These are phyloP conservation scores for Rhizoglyphus robini DNA, from an alignment of 1,140 invertebrate species.

Conservation along the genomic window DNA sequence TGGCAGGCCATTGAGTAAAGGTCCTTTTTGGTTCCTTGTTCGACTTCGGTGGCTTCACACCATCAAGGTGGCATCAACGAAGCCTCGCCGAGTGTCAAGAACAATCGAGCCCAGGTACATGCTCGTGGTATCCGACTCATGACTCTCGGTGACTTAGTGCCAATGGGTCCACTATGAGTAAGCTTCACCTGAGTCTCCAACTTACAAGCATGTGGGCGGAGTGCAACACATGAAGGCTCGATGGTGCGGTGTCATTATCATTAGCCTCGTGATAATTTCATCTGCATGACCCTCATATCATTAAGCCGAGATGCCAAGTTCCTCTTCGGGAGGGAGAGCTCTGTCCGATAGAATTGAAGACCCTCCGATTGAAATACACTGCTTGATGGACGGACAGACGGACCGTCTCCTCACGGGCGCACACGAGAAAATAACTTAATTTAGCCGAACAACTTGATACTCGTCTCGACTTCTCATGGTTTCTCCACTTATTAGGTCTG, in stretches of 20 bases:
- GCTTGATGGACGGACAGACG: not conserved
- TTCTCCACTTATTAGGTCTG: too few relatives aligned
- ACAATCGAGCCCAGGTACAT: too few relatives aligned
- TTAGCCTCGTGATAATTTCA: not conserved
- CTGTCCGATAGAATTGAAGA: not conserved
- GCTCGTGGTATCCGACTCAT: too few relatives aligned
- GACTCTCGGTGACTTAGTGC: too few relatives aligned
- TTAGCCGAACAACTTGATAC: not conserved
- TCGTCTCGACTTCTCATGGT: too few relatives aligned
- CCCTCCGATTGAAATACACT: not conserved
- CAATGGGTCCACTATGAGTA: too few relatives aligned
- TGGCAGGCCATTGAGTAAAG: too few relatives aligned
- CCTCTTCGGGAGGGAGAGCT: not conserved
- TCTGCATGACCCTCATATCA: not conserved
- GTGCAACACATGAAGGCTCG: not conserved
- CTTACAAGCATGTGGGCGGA: not conserved
- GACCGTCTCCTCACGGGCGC: not conserved
- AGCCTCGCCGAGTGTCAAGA: too few relatives aligned
- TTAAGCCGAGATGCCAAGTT: not conserved
- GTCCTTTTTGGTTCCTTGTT: too few relatives aligned
- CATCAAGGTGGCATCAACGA: too few relatives aligned
- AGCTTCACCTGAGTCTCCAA: too few relatives aligned
- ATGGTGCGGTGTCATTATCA: not conserved
- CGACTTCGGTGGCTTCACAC: too few relatives aligned
- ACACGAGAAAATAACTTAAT: not conserved